Evolutionary conservation across 1,140 invertebrate genomes (phyloP), one percentile per base, ranked within the genome.

Genomic region (Orchesella cincta): DNA sequence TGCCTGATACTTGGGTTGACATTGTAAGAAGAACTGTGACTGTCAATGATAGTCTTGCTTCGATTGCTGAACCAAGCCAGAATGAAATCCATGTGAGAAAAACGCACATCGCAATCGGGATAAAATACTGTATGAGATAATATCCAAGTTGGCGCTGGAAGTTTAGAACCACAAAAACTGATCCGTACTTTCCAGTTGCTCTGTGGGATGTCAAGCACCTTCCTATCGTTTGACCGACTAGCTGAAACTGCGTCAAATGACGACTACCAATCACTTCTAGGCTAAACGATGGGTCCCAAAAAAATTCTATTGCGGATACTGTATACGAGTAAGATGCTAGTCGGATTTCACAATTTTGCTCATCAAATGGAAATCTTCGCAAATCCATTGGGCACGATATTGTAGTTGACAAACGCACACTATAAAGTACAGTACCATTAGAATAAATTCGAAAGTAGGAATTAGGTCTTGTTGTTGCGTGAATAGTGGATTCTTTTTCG

Each of bases 241-340:
- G 8, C 23, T 29, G 62, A 67, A 67, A 67, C 62, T 67, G 62
- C 14, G 62, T 33, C 26, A 67, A 33, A n/a, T 67, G 62, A 5
- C n/a, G 3, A 12, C 12, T 31, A 5, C 28, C 31, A 16, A 31
- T 29, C 62, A 14, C 12, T 29, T 29, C 62, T 31, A 8, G 8
- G 1, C 5, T 29, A 8, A 23, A 5, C 8, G 5, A 8, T 3
- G 31, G 23, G n/a, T 67, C 62, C 62, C 62, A 67, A 23, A 31
- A 14, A 31, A 67, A 29, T 33, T 31, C 62, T 29, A 67, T 12
- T 8, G 29, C n/a, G 3, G 29, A 2, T 14, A 18, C 12, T 5
- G 23, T 2, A 23, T 67, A 33, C 1, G 8, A 26, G n/a, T 31
- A 33, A 12, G 62, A 67, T 14, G 31, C 3, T 12, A 67, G 28